phyloP scores from a whole-genome alignment of 1,140 invertebrate genomes.

The Lepidurus apus region DNA sequence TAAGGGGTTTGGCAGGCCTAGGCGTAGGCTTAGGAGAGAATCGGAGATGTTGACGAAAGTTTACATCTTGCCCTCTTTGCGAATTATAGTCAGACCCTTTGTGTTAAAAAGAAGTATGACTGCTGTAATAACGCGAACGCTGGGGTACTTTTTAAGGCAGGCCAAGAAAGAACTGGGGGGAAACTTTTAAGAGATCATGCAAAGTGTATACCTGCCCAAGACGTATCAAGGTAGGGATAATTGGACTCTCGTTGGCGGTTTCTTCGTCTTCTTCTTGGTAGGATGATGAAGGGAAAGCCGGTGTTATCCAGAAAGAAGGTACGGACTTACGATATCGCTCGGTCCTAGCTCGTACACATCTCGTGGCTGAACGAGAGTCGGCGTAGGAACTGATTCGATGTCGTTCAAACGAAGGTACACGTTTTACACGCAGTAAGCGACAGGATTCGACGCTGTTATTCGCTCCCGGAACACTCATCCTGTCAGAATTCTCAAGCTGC shows the following conservation, averaged over 20 bases:
- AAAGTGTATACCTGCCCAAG: background rate
- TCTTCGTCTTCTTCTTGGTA: background rate
- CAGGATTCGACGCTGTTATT: slow-evolving; percentile 23
- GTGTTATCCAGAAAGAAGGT: slow-evolving; percentile 4
- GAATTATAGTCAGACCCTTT: background rate
- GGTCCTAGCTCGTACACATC: background rate
- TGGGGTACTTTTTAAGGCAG: background rate
- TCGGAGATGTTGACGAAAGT: background rate
- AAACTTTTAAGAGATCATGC: background rate
- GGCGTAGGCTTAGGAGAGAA: no score
- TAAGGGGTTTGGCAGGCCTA: no score
- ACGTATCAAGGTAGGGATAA: background rate
- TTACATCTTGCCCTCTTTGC: background rate
- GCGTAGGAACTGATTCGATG: background rate
- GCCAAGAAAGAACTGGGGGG: background rate
- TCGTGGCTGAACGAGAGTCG: background rate
- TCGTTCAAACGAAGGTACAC: slow-evolving; percentile 30
- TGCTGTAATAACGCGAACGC: background rate
- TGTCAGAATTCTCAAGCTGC: background rate
- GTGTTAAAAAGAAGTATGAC: background rate
- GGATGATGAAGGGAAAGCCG: background rate
- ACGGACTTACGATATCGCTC: background rate
- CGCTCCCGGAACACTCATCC: slow-evolving; percentile 31
- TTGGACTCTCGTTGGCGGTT: background rate
- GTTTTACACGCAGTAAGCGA: slow-evolving; percentile 31